Percentiles rank a stretch among this genome's conserved stretches.
phyloP scores from a whole-genome alignment of 2,797 vertebrate species.

The Falco naumanni region DNA sequence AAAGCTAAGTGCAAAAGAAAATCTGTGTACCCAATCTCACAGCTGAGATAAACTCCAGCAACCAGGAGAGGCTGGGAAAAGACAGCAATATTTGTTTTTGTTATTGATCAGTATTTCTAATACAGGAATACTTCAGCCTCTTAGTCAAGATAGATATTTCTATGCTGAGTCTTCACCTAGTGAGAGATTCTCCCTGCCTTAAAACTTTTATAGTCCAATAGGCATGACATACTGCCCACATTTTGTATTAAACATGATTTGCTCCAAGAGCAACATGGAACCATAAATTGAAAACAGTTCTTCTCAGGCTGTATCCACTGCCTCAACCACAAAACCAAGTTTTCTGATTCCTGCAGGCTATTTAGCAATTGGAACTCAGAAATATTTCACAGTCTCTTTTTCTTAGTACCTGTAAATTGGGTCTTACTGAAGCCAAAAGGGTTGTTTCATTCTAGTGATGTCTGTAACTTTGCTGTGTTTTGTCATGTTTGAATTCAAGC shows the following conservation, averaged over 20 bases:
- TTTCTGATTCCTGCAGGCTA: slow-evolving; percentile 26
- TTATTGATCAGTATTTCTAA: slow-evolving; percentile 50
- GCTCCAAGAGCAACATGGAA: background rate
- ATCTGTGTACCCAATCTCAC: background rate
- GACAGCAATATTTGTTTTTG: slow-evolving; percentile 10
- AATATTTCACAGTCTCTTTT: slow-evolving; percentile 24
- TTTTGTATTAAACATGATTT: slow-evolving; percentile 53
- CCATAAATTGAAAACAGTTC: slow-evolving; percentile 28
- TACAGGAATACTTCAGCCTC: background rate
- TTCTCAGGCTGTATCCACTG: background rate
- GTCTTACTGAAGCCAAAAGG: background rate
- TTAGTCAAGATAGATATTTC: background rate
- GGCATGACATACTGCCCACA: slow-evolving; percentile 23
- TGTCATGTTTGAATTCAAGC: background rate
- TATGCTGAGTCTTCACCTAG: background rate
- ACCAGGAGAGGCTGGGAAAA: background rate
- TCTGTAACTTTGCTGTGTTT: background rate
- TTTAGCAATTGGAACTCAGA: slow-evolving; percentile 20
- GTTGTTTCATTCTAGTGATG: background rate
- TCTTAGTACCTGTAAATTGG: background rate
- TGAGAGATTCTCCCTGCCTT: slow-evolving; percentile 19
- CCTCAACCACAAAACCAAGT: background rate
- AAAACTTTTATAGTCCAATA: slow-evolving; percentile 33
- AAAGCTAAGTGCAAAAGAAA: background rate
- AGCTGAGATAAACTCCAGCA: background rate